These are phyloP conservation scores for Enteromius mattozi DNA, from an alignment of 2,797 vertebrate species.

Conservation along the genomic window DNA sequence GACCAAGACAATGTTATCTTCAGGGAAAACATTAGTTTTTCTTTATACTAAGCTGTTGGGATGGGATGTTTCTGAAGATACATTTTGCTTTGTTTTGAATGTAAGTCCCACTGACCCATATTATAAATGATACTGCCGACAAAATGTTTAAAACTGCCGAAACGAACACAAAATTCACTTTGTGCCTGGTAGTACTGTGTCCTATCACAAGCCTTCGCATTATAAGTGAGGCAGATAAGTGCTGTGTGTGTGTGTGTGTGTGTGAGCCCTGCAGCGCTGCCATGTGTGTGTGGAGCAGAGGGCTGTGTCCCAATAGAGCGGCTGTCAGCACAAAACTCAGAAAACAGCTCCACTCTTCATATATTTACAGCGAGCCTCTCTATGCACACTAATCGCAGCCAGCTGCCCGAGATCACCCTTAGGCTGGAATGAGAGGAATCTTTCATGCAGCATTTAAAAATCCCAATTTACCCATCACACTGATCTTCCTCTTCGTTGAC, in stretches of 20 bases:
- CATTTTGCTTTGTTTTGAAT: neutral
- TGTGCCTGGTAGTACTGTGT: neutral
- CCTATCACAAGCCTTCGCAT: neutral
- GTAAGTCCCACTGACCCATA: neutral
- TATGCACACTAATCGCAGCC: slow-evolving; percentile 74
- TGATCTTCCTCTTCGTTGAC: slow-evolving; percentile 51
- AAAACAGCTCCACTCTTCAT: slow-evolving; percentile 76
- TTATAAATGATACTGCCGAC: neutral
- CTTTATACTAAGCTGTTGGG: neutral
- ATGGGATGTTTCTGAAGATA: neutral
- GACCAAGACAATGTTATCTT: neutral
- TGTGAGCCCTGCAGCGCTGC: neutral
- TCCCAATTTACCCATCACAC: slow-evolving; percentile 59
- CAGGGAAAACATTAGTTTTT: neutral
- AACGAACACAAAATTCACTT: neutral
- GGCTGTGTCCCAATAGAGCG: slow-evolving; percentile 66
- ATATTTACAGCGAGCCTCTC: slow-evolving; percentile 62
- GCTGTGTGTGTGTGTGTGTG: neutral
- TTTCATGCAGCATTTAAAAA: slow-evolving; percentile 69
- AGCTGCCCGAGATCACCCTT: slow-evolving; percentile 67
- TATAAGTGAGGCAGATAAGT: slow-evolving; percentile 3
- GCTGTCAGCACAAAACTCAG: slow-evolving; percentile 80
- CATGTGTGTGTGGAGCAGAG: slow-evolving; percentile 38
- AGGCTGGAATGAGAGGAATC: slow-evolving; percentile 78
- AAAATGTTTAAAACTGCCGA: neutral